Evolutionary conservation across 2,113 vertebrate species (phyloP).

Genomic region (Pipa parva): DNA sequence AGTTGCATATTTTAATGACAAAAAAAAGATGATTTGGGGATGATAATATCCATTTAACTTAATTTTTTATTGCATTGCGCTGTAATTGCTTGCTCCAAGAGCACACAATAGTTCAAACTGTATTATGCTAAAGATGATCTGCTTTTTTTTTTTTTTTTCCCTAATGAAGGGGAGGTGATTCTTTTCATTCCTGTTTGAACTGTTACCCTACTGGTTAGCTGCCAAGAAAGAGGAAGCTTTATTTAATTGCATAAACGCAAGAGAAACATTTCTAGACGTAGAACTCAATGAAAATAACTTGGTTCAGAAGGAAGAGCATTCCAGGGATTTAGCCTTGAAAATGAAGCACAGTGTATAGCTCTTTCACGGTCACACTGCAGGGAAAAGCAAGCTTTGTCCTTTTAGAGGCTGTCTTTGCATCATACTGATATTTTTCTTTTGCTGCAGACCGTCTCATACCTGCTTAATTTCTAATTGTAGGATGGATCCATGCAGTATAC

Average conservation of each 20-base stretch:
- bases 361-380: neutral
- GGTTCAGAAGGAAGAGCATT: neutral
- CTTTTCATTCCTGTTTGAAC: slow-evolving; percentile 39
- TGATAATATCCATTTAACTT: slow-evolving; percentile 16
- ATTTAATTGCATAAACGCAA: neutral
- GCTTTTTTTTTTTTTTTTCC: slow-evolving; percentile 2
- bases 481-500: slow-evolving; percentile 97
- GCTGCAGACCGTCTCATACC: neutral
- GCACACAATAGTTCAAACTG: slow-evolving; percentile 2
- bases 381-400: slow-evolving; percentile 4
- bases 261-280: slow-evolving; percentile 2
- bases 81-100: slow-evolving; percentile 31
- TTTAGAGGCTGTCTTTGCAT: neutral
- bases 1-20: too few species aligned
- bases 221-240: slow-evolving; percentile 33
- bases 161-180: slow-evolving; percentile 28
- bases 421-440: neutral
- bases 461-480: slow-evolving; percentile 58
- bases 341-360: slow-evolving; percentile 9
- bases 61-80: slow-evolving; percentile 11
- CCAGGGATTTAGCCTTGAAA: neutral
- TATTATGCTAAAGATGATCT: slow-evolving; percentile 39
- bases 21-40: too few species aligned
- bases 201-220: slow-evolving; percentile 44
- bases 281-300: neutral